These are phyloP conservation scores for Caenorhabditis sulstoni DNA, from an alignment of 2,888 invertebrate species.

Conservation along the genomic window DNA sequence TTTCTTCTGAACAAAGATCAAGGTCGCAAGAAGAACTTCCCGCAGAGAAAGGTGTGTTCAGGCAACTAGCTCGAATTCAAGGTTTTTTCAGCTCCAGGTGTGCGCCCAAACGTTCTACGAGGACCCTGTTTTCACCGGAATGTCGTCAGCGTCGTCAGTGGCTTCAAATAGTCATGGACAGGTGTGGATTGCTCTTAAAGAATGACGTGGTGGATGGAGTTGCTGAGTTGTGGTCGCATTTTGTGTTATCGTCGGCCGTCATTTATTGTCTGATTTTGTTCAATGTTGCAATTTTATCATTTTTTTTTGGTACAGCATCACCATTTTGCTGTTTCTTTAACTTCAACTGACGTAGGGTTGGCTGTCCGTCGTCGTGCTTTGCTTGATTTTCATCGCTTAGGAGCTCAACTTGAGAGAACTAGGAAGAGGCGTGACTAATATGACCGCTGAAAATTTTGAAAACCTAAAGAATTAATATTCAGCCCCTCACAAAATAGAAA, in stretches of 20 bases:
- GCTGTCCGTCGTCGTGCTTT: background rate
- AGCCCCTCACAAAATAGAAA: background rate
- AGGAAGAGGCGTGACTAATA: too few relatives aligned
- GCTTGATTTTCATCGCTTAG: background rate
- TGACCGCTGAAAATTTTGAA: too few relatives aligned
- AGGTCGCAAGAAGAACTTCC: slow-evolving; percentile 66
- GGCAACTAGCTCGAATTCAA: too few relatives aligned
- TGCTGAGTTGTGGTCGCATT: slow-evolving; percentile 4
- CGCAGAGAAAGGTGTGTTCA: slow-evolving; percentile 67
- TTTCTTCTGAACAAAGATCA: slow-evolving; percentile 69
- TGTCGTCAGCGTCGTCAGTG: slow-evolving; percentile 46
- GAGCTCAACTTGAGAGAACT: too few relatives aligned
- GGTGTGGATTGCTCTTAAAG: slow-evolving; percentile 37
- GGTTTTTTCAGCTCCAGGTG: slow-evolving; percentile 58
- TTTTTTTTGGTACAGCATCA: slow-evolving; percentile 7
- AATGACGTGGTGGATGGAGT: slow-evolving; percentile 30
- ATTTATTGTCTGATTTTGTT: slow-evolving; percentile 15
- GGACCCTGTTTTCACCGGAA: slow-evolving; percentile 66
- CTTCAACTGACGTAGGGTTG: slow-evolving; percentile 2
- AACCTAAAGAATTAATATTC: too few relatives aligned
- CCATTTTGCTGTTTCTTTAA: slow-evolving; percentile 1
- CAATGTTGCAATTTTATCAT: slow-evolving; percentile 22
- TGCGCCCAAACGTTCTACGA: slow-evolving; percentile 69
- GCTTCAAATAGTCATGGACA: slow-evolving; percentile 39
- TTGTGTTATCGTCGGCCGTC: slow-evolving; percentile 18